Percentiles rank a stretch among this genome's conserved stretches.
Evolutionary conservation across 2,797 vertebrate species (phyloP).

Genomic region (Kryptopterus vitreolus): DNA sequence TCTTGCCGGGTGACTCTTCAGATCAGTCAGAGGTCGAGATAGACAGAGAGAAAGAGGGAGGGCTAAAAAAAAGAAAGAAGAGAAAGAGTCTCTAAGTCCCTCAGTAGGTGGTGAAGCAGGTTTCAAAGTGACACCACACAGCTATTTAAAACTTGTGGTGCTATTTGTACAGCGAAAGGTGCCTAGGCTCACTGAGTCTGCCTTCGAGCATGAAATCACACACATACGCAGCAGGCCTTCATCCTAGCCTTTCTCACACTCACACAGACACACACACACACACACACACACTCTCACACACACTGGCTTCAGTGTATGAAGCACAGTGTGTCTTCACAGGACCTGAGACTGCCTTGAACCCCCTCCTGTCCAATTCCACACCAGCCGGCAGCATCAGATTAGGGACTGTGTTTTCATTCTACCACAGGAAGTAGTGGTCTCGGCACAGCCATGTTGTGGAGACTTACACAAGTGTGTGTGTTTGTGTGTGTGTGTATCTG

Average conservation of each 20-base stretch:
- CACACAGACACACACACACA: slow-evolving; percentile 63
- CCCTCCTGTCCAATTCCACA: slow-evolving; percentile 61
- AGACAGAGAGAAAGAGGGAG: slow-evolving; percentile 6
- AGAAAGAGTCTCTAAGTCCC: slow-evolving; percentile 16
- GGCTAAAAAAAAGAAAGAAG: background rate
- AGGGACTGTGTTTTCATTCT: slow-evolving; percentile 69
- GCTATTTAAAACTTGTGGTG: slow-evolving; percentile 46
- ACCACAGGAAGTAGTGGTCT: slow-evolving; percentile 78
- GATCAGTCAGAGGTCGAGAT: background rate
- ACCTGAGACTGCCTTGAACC: slow-evolving; percentile 64
- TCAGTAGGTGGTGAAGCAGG: slow-evolving; percentile 32
- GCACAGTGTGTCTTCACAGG: slow-evolving; percentile 69
- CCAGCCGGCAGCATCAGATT: slow-evolving; percentile 55
- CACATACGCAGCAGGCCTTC: slow-evolving; percentile 52
- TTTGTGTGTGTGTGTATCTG: slow-evolving; percentile 35
- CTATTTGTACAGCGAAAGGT: slow-evolving; percentile 44
- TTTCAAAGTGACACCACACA: slow-evolving; percentile 40
- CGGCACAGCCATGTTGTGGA: slow-evolving; percentile 57
- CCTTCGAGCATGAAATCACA: slow-evolving; percentile 65
- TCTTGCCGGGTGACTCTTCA: slow-evolving; percentile 49
- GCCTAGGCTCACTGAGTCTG: slow-evolving; percentile 42
- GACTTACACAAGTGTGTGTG: slow-evolving; percentile 34
- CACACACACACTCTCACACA: slow-evolving; percentile 52
- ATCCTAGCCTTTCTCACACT: slow-evolving; percentile 47
- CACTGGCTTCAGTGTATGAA: slow-evolving; percentile 73